These are phyloP conservation scores for Carduelis carduelis DNA, from an alignment of 2,797 vertebrate species.

Conservation along the genomic window DNA sequence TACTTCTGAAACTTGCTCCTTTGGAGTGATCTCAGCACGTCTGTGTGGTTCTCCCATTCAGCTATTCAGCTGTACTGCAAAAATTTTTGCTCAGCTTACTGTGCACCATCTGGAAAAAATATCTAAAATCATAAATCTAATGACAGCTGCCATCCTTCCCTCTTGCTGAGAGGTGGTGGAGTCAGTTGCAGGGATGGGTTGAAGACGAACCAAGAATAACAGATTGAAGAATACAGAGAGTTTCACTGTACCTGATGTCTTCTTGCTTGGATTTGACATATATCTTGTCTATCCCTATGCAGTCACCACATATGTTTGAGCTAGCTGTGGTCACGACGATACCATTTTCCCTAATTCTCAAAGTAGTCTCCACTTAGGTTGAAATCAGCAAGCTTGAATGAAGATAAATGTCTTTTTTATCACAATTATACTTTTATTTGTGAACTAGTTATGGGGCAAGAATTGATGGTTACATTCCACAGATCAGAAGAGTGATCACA, in stretches of 20 bases:
- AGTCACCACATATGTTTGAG: not conserved
- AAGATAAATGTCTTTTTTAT: not conserved
- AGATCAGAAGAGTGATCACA: not conserved
- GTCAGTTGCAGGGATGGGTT: not conserved
- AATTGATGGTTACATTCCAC: not conserved
- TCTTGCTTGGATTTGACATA: not conserved
- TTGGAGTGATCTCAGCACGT: not conserved
- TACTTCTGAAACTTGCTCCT: not conserved
- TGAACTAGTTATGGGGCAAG: not conserved
- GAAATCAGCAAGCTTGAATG: not conserved
- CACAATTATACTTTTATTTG: not conserved
- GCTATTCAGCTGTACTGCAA: not conserved
- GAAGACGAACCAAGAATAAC: not conserved
- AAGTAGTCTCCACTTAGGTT: not conserved
- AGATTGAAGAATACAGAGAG: not conserved
- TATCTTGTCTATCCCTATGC: not conserved
- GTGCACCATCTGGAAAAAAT: slow-evolving; percentile 37
- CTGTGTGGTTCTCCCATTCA: not conserved
- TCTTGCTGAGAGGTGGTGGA: not conserved
- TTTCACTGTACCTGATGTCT: not conserved
- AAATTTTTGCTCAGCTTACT: not conserved
- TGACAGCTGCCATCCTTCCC: not conserved
- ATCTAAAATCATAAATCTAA: slow-evolving; percentile 27
- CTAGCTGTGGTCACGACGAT: not conserved
- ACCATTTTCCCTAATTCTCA: not conserved